Evolutionary conservation across 2,888 invertebrate genomes (phyloP).

Genomic region (Candidula unifasciata): DNA sequence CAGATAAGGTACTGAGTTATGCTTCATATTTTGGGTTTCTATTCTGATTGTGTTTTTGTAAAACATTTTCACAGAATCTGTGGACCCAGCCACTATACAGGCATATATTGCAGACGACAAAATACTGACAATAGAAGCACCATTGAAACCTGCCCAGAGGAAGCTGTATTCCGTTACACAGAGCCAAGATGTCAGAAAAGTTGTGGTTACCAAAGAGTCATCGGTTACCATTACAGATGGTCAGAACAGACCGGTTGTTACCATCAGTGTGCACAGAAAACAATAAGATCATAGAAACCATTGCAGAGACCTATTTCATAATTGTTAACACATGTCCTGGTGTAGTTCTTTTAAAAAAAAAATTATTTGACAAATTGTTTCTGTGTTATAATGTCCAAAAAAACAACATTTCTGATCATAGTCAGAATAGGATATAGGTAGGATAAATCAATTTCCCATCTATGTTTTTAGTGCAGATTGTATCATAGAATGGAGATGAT

Average conservation of each 20-base stretch:
- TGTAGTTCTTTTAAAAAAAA: neutral
- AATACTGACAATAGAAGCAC: slow-evolving; percentile 76
- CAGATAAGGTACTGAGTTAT: no score
- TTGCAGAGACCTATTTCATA: neutral
- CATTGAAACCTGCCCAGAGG: slow-evolving; percentile 68
- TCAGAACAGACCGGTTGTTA: slow-evolving; percentile 70
- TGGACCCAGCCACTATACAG: slow-evolving; percentile 75
- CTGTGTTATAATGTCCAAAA: neutral
- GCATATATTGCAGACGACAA: slow-evolving; percentile 76
- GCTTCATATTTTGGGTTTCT: neutral
- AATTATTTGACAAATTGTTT: neutral
- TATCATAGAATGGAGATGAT: no score
- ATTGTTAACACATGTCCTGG: neutral
- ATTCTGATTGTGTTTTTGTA: neutral
- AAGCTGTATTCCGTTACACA: slow-evolving; percentile 69
- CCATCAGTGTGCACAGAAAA: slow-evolving; percentile 71
- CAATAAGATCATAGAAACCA: slow-evolving; percentile 42
- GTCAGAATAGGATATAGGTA: neutral
- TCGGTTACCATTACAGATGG: slow-evolving; percentile 70
- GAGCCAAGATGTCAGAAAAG: slow-evolving; percentile 70
- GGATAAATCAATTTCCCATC: slow-evolving; percentile 1
- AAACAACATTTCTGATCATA: neutral
- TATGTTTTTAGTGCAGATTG: no score
- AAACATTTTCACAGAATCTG: slow-evolving; percentile 55
- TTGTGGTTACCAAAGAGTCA: slow-evolving; percentile 71